Evolutionary conservation across 1,140 invertebrate species (phyloP).

Genomic region (Holotrichia oblita): DNA sequence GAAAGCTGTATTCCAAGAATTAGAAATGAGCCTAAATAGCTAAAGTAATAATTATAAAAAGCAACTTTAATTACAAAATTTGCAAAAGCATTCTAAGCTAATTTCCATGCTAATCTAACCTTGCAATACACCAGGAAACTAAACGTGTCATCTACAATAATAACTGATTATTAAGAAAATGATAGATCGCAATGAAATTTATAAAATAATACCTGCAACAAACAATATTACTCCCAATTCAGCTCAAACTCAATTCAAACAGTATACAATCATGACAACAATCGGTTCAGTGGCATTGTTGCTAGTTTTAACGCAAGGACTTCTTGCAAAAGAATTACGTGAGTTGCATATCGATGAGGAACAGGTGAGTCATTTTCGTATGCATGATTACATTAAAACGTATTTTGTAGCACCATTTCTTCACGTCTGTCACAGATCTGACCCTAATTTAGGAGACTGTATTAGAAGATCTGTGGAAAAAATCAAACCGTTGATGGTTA

Average conservation of each 20-base stretch:
- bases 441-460: constrained; percentile 68
- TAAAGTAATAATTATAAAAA: no score
- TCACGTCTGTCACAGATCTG: constrained; percentile 66
- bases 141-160: not conserved
- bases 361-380: not conserved
- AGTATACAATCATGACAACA: not conserved
- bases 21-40: no score
- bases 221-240: not conserved
- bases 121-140: not conserved
- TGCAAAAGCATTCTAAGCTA: not conserved
- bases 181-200: not conserved
- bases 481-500: constrained; percentile 62
- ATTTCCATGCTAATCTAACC: not conserved
- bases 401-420: constrained; percentile 67
- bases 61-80: not conserved
- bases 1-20: no score
- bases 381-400: not conserved
- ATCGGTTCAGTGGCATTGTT: not conserved
- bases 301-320: constrained; percentile 29
- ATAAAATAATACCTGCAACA: not conserved
- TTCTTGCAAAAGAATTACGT: constrained; percentile 38
- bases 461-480: constrained; percentile 64
- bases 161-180: constrained; percentile 6
- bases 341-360: not conserved
- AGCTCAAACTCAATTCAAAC: not conserved